Evolutionary conservation across 2,797 vertebrate species (phyloP), one percentile per base, ranked within the genome.

Genomic region (Astyanax mexicanus): DNA sequence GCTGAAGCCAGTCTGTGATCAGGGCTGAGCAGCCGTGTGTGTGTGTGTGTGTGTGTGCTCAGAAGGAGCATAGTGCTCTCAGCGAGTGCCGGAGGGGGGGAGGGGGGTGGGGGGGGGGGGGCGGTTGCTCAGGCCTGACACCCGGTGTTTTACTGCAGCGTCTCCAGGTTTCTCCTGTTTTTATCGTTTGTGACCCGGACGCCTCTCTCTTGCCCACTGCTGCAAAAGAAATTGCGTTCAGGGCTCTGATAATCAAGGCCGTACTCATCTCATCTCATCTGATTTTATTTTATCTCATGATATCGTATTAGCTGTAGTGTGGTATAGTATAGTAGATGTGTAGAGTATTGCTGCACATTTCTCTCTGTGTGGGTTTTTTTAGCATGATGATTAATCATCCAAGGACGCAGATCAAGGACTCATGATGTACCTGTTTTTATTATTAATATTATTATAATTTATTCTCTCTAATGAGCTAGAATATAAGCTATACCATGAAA

Each of bases 301-400:
- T n/a, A n/a, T n/a, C n/a, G n/a, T n/a, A n/a, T n/a, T n/a, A n/a
- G n/a, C n/a, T n/a, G n/a, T n/a, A n/a, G n/a, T n/a, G n/a, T n/a
- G n/a, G n/a, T n/a, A n/a, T n/a, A n/a, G n/a, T n/a, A n/a, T 66
- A 38, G 27, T 15, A 1, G 45, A 25, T 42, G 19, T 47, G 49
- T 25, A n/a, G 21, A 45, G 42, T 52, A 3, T 23, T 32, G 32
- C 51, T 23, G 42, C 29, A n/a, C 42, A 58, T 66, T 60, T 49
- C 44, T 54, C 27, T 15, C 54, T 68, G 54, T 54, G 25, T n/a
- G 47, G 58, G 54, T 25, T 77, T 67, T 69, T 47, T 35, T 52
- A 52, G 29, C 47, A 19, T 25, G n/a, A n/a, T 69, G 57, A 78
- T 66, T 78, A 67, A 75, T 78, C 40, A 37, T 27, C 47, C 61